Conservation (phyloP, 2,888 invertebrate genomes). For the Papilio gigon region DNA sequence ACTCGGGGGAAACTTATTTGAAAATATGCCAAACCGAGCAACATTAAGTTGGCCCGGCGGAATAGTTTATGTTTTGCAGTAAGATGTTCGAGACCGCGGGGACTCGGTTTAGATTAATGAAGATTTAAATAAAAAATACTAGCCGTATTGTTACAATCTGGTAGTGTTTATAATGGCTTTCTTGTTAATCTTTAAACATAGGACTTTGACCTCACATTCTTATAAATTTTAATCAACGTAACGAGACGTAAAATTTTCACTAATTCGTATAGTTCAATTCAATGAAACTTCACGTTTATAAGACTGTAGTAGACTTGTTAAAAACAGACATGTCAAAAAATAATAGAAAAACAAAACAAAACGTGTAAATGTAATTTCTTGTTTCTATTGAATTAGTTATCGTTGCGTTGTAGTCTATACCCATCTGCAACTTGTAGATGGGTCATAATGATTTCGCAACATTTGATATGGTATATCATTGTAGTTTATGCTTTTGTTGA, state of each 20-base stretch:
- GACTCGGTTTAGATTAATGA: conserved; percentile 3
- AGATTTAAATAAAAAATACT: not conserved
- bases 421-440: no score
- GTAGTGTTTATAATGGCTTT: not conserved
- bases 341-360: no score
- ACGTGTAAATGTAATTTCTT: no score
- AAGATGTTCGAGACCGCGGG: conserved; percentile 7
- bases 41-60: conserved; percentile 20
- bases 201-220: not conserved
- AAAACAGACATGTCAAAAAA: no score
- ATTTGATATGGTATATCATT: not conserved
- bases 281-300: no score
- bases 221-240: no score
- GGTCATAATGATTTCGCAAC: not conserved
- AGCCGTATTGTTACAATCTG: not conserved
- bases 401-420: not conserved
- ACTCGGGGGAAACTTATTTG: conserved; percentile 43
- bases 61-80: conserved; percentile 28
- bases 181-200: no score
- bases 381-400: not conserved
- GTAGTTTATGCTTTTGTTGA: not conserved
- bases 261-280: no score
- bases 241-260: no score
- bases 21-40: conserved; percentile 31
- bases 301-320: no score